These are phyloP conservation scores for Oreochromis tanganicae DNA, from an alignment of 2,113 vertebrate genomes.

Conservation along the genomic window DNA sequence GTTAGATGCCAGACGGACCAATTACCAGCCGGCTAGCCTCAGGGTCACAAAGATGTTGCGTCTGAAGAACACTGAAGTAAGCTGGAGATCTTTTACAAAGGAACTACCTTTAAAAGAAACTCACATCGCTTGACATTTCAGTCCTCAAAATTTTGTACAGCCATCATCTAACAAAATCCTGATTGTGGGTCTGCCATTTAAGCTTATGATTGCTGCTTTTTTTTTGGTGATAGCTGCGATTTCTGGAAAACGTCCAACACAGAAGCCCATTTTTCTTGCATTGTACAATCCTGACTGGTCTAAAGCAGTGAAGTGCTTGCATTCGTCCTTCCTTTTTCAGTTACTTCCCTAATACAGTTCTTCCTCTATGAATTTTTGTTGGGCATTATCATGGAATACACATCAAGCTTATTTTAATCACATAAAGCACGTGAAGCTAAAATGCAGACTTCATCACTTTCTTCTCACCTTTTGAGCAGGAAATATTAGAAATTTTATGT, in stretches of 20 bases:
- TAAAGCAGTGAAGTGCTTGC: background rate
- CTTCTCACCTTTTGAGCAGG: background rate
- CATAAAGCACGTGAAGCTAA: background rate
- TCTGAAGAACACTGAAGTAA: slow-evolving; percentile 2
- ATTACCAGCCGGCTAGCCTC: slow-evolving; percentile 49
- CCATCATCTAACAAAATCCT: background rate
- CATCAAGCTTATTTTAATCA: background rate
- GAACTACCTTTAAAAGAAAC: background rate
- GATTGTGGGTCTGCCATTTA: background rate
- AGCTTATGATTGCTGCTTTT: background rate
- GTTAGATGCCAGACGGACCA: slow-evolving; percentile 57
- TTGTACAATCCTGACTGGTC: background rate
- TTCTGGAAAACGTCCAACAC: background rate
- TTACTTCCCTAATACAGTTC: background rate
- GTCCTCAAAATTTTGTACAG: background rate
- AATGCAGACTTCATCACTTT: background rate
- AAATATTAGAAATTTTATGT: background rate
- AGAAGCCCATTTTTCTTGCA: background rate
- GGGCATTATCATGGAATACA: background rate
- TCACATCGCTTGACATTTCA: background rate
- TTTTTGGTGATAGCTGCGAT: background rate
- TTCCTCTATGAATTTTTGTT: background rate
- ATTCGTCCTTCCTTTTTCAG: background rate
- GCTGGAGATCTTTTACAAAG: background rate
- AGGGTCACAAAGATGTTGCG: slow-evolving; percentile 47